These are phyloP conservation scores for Diglossa cyanea DNA, from an alignment of 2,797 vertebrate genomes.

Conservation along the genomic window DNA sequence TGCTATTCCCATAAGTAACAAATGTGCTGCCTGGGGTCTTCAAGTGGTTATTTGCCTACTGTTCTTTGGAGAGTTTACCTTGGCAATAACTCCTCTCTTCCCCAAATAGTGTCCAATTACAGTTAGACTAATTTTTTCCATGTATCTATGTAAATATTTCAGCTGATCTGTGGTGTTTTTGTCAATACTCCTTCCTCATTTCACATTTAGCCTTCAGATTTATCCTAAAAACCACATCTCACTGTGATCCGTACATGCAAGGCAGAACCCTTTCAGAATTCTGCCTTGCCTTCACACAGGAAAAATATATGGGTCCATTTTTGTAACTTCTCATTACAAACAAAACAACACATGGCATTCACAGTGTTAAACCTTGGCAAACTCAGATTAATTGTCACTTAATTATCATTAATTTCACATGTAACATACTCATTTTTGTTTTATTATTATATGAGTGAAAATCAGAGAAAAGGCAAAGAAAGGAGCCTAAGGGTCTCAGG, in stretches of 20 bases:
- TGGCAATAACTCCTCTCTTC: background rate
- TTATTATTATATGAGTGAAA: background rate
- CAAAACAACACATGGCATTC: background rate
- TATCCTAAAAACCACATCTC: background rate
- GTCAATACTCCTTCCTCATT: background rate
- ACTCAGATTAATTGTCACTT: background rate
- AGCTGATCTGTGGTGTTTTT: background rate
- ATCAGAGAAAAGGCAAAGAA: background rate
- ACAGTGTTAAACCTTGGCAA: background rate
- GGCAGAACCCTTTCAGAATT: background rate
- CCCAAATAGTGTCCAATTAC: background rate
- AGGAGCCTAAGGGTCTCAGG: background rate
- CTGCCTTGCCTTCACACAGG: background rate
- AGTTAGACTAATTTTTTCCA: background rate
- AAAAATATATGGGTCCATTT: background rate
- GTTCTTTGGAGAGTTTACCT: background rate
- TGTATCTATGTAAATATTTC: background rate
- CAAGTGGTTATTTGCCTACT: background rate
- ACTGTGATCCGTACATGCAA: background rate
- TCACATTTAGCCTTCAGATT: background rate
- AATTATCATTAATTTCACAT: background rate
- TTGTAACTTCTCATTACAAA: background rate
- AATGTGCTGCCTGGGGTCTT: background rate
- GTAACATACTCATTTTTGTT: background rate
- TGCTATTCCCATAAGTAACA: background rate